These are phyloP conservation scores for Sebastes cheni DNA, from an alignment of 2,797 vertebrate genomes.

Conservation along the genomic window DNA sequence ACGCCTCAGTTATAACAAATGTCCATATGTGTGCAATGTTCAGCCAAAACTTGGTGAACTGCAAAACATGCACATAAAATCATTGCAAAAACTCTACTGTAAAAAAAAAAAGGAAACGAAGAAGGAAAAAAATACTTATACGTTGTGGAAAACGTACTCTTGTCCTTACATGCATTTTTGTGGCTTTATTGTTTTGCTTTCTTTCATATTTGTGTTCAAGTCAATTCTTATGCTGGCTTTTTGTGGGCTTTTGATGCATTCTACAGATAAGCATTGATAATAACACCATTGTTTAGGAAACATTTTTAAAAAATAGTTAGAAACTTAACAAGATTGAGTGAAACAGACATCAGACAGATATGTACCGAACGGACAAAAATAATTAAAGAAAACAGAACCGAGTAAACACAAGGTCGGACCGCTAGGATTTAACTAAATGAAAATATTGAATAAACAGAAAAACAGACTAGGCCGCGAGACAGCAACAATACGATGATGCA, in stretches of 20 bases:
- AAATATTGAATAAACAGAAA: neutral
- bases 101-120: neutral
- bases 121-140: neutral
- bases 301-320: neutral
- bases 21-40: constrained; percentile 11
- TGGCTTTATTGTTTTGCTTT: neutral
- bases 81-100: neutral
- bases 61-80: neutral
- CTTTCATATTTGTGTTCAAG: neutral
- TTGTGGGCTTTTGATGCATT: neutral
- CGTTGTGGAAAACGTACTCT: neutral
- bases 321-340: neutral
- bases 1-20: neutral
- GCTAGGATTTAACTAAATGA: neutral
- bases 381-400: neutral
- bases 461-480: neutral
- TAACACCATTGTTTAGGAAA: neutral
- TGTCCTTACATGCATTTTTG: neutral
- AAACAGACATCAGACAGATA: neutral
- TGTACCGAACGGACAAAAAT: neutral
- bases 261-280: neutral
- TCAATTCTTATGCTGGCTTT: neutral
- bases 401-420: neutral
- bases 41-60: neutral
- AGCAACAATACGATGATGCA: too few relatives aligned